A percentile compares a stretch with the other conserved stretches of the same genome.
These are phyloP conservation scores for Crenuchus spilurus DNA, from an alignment of 2,797 vertebrate genomes.

Conservation along the genomic window DNA sequence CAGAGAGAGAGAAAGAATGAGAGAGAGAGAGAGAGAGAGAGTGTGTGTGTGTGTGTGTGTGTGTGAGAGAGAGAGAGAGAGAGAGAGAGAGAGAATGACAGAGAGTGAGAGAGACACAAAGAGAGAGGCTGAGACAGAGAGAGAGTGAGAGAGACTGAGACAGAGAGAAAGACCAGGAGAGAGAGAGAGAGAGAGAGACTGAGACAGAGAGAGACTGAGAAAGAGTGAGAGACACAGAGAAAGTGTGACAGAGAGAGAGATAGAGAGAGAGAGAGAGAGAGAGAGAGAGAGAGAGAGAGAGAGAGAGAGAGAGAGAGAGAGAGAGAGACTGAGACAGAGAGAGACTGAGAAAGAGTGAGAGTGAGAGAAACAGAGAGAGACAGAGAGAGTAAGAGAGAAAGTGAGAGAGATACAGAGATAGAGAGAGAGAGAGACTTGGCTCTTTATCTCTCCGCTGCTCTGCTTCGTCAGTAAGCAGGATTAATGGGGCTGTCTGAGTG, in stretches of 20 bases:
- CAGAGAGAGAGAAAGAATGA: too few species aligned
- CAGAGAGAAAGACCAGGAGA: slow-evolving; percentile 48
- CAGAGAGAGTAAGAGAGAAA: neutral
- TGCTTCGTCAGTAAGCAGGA: slow-evolving; percentile 58
- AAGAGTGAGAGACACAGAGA: too few species aligned
- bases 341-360: neutral
- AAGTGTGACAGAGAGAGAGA: too few species aligned
- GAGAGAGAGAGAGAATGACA: too few species aligned
- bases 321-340: neutral
- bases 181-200: slow-evolving; percentile 44
- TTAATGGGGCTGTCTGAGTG: slow-evolving; percentile 58
- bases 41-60: too few species aligned
- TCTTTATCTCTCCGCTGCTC: slow-evolving; percentile 57
- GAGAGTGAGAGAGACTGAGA: neutral
- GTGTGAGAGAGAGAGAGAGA: too few species aligned
- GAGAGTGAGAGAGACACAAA: too few species aligned
- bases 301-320: neutral
- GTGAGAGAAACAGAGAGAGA: neutral
- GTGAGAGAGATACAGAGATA: neutral
- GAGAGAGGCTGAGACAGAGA: neutral
- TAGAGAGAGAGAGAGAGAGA: neutral
- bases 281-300: slow-evolving; percentile 4
- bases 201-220: too few species aligned
- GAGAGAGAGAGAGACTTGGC: slow-evolving; percentile 37
- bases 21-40: too few species aligned